These are phyloP conservation scores for Orchestes rusci DNA, from an alignment of 2,888 invertebrate species.

Conservation along the genomic window DNA sequence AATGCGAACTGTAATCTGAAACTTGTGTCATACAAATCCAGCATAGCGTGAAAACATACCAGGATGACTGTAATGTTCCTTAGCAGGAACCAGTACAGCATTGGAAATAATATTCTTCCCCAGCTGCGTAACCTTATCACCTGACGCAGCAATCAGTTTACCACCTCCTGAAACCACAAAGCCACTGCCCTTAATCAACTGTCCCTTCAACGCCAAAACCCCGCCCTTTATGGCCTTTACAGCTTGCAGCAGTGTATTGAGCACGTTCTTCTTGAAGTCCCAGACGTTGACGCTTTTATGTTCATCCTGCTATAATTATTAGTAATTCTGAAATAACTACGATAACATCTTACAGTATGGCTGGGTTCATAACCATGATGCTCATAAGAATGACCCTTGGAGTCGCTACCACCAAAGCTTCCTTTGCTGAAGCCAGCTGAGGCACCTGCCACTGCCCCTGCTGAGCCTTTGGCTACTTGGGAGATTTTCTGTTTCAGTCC, in stretches of 20 bases:
- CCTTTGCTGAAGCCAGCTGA: conserved; percentile 48
- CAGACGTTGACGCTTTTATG: conserved; percentile 41
- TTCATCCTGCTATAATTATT: conserved; percentile 1
- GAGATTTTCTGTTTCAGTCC: conserved; percentile 50
- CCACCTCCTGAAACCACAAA: conserved; percentile 57
- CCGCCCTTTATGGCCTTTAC: conserved; percentile 84
- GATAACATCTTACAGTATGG: no score
- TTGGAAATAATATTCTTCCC: conserved; percentile 74
- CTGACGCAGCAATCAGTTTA: conserved; percentile 64
- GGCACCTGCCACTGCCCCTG: conserved; percentile 44
- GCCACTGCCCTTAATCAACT: conserved; percentile 78
- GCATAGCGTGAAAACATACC: no score
- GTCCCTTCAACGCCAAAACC: conserved; percentile 80
- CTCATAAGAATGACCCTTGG: conserved; percentile 14
- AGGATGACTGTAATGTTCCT: conserved; percentile 22
- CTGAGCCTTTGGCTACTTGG: conserved; percentile 51
- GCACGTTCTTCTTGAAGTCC: conserved; percentile 74
- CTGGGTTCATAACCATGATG: conserved; percentile 11
- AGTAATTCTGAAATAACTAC: no score
- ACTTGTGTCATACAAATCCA: no score
- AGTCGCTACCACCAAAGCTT: conserved; percentile 30
- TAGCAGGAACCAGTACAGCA: conserved; percentile 52
- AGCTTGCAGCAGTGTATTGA: conserved; percentile 77
- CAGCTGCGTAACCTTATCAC: conserved; percentile 70
- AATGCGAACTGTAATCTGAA: no score